Evolutionary conservation across 2,797 vertebrate species (phyloP), one percentile per base, ranked within the genome.

Genomic region (Synaphobranchus kaupii): DNA sequence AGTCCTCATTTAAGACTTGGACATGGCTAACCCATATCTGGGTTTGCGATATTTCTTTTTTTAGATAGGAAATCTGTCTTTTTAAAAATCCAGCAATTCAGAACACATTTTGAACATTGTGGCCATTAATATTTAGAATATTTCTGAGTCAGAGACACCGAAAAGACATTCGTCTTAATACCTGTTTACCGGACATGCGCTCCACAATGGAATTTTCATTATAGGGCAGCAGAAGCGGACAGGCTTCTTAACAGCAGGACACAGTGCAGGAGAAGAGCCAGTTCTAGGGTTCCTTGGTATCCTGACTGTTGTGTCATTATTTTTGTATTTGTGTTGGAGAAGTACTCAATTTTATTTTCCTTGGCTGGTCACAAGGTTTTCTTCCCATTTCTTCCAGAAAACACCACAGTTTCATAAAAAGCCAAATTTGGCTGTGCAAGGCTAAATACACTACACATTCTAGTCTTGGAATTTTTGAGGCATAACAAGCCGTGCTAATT

Each of bases 131-230:
- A 90, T 92, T 90, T 83, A 86, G 39, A 25, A 52, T 52, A 88
- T 89, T 88, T 6, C 52, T 94, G 93, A 95, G 89, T 95, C 91
- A 94, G 85, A 87, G 88, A 68, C 85, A 88, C 89, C 85, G 88
- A 84, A 84, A 89, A 86, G 83, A 90, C 89, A 88, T 84, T 15
- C 20, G 84, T 88, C 83, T 47, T 89, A 87, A 87, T 88, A 89
- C 81, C 58, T 85, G 86, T 81, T 85, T 34, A 84, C 81, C 54
- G 44, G 50, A 25, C 52, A 78, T 56, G 78, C 83, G 85, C 73
- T 71, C 76, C 63, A 34, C 39, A 52, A 52, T 54, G 83, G 63
- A 48, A 63, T 39, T 90, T 87, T 91, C 90, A 90, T 89, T 71
- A 83, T 50, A 86, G 84, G 50, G 58, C 71, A 44, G 10, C 31